Percentiles rank a stretch among this genome's conserved stretches.
phyloP scores from a whole-genome alignment of 2,113 vertebrate genomes.

The Carettochelys insculpta region DNA sequence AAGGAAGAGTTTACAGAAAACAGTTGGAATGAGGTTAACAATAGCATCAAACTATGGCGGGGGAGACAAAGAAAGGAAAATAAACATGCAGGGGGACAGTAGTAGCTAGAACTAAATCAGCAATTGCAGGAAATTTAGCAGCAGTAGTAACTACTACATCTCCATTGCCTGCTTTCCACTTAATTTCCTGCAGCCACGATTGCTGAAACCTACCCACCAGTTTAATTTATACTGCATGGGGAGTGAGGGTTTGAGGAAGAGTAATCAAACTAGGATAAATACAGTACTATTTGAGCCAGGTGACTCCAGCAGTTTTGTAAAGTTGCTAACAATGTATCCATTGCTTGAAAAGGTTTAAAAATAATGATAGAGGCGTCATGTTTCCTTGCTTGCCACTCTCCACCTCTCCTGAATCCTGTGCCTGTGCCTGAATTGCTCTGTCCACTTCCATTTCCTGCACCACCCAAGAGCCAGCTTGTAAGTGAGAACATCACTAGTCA shows the following conservation, averaged over 20 bases:
- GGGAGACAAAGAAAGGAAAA: not conserved
- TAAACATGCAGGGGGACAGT: not conserved
- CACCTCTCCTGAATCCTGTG: not conserved
- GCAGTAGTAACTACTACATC: not conserved
- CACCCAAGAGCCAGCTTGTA: not conserved
- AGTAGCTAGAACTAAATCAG: not conserved
- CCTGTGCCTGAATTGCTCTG: too few species aligned
- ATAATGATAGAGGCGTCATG: not conserved
- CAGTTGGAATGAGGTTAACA: not conserved
- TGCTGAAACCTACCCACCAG: not conserved
- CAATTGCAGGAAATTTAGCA: not conserved
- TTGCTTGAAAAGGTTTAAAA: slow-evolving; percentile 1
- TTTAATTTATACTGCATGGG: not conserved
- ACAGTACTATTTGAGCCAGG: not conserved
- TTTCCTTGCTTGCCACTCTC: not conserved
- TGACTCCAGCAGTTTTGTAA: not conserved
- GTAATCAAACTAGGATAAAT: not conserved
- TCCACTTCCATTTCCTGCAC: too few species aligned
- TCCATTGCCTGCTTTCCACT: not conserved
- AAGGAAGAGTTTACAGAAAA: not conserved
- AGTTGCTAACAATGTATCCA: not conserved
- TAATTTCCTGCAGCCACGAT: not conserved
- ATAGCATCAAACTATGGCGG: not conserved
- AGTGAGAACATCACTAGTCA: not conserved
- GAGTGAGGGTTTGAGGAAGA: not conserved